Base-by-base conservation (phyloP, 2,113 vertebrate genomes). In the Aphelocoma coerulescens region DNA sequence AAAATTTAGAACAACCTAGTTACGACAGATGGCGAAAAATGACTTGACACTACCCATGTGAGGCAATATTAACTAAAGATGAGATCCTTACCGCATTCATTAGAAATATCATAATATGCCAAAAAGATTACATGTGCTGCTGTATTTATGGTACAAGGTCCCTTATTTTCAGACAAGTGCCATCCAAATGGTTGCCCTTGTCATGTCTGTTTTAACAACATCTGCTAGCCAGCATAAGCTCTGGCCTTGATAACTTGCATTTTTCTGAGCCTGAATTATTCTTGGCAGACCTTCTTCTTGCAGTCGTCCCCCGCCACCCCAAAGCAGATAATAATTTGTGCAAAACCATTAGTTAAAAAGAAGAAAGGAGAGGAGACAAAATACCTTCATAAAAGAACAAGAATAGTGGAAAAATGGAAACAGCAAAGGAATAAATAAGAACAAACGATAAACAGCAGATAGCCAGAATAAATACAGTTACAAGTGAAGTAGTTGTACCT, bases 21-120 rank as follows among this genome's bases (percentile, higher is more conserved):
- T 96, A 93, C n/a, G 15, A 75, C 71, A 84, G 82, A 95, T 41
- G 89, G 72, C 55, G n/a, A 89, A 91, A 93, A 93, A 96, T 69
- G 32, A 51, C 83, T 90, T 91, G 93, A 92, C 92, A 75, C 79
- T 87, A 54, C 85, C 69, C 43, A 26, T 72, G 66, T 32, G 81
- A 92, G 72, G 66, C 82, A 67, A 66, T 84, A 92, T 48, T 79
- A 90, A 82, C 67, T 83, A 39, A 58, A 81, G 51, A 78, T 4
- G 54, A 74, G 44, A 59, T 79, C 73, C 81, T 85, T 91, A 51
- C 79, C 5, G 1, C 54, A 43, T 62, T 94, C 73, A 43, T 95
- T 88, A 91, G 51, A 93, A 85, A 67, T 83, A 94, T 10, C 74
- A n/a, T 10, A 76, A 39, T 63, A 87, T 1, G 16, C 37, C 51